Percentiles rank a stretch among this genome's conserved stretches.
Evolutionary conservation across 1,140 invertebrate genomes (phyloP).

Genomic region (Cydia splendana): DNA sequence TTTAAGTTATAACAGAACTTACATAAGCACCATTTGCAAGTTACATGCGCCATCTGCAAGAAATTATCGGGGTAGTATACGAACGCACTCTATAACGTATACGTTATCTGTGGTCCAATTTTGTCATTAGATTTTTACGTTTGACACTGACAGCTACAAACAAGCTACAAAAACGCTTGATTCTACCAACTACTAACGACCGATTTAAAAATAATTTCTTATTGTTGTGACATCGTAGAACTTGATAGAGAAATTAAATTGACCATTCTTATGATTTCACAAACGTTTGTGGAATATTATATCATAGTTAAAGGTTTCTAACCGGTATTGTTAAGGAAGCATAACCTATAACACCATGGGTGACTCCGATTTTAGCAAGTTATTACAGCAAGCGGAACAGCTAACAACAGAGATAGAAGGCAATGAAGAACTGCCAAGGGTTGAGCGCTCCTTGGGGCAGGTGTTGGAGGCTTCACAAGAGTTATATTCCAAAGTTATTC

Average conservation of each 20-base stretch:
- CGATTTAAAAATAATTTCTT: neutral
- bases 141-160: neutral
- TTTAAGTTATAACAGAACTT: too few relatives aligned
- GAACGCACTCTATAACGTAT: neutral
- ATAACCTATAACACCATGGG: constrained; percentile 66
- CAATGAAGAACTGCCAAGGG: constrained; percentile 89
- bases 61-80: too few relatives aligned
- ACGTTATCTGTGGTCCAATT: neutral
- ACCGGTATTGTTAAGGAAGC: neutral
- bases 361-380: constrained; percentile 87
- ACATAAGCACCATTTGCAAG: too few relatives aligned
- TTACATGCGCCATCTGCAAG: too few relatives aligned
- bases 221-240: neutral
- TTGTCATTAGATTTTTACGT: too few relatives aligned
- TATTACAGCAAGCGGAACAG: constrained; percentile 94
- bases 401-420: constrained; percentile 93
- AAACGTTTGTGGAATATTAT: neutral
- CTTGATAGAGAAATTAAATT: neutral
- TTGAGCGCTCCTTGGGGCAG: constrained; percentile 94
- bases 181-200: neutral
- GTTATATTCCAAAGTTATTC: constrained; percentile 91
- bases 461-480: constrained; percentile 95
- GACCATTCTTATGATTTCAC: neutral
- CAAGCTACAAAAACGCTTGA: neutral
- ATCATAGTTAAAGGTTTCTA: neutral